A percentile compares a stretch with the other conserved stretches of the same genome.
Conservation (phyloP, 2,797 vertebrate genomes). For the Falco peregrinus region DNA sequence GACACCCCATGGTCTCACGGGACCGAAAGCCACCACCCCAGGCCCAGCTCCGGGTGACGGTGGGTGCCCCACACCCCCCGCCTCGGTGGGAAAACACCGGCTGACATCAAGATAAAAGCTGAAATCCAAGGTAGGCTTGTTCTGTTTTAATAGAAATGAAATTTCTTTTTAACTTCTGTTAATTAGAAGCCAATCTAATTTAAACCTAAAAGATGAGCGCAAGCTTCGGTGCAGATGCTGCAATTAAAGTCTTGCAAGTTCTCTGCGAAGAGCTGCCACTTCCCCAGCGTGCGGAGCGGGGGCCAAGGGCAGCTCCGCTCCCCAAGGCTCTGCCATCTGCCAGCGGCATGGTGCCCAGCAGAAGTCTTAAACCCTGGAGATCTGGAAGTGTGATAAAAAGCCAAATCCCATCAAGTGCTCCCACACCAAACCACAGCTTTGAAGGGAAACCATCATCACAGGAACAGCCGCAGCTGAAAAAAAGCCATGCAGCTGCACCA, state of each 20-base stretch:
- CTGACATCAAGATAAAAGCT: neutral
- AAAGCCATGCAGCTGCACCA: neutral
- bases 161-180: neutral
- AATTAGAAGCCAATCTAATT: constrained; percentile 29
- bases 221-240: neutral
- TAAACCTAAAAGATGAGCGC: neutral
- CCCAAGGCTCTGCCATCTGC: constrained; percentile 15
- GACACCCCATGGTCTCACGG: neutral
- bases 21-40: neutral
- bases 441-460: neutral
- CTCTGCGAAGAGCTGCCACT: neutral
- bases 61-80: neutral
- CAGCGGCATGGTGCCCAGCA: neutral
- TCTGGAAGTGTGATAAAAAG: constrained; percentile 2
- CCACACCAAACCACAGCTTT: constrained; percentile 13
- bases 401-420: constrained; percentile 19
- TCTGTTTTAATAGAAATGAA: neutral
- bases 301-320: neutral
- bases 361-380: neutral
- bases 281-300: neutral
- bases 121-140: neutral
- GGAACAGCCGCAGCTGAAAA: neutral
- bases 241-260: constrained; percentile 40
- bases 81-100: neutral
- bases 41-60: neutral